Conservation (phyloP, 2,797 vertebrate genomes). For the Taeniopygia guttata region DNA sequence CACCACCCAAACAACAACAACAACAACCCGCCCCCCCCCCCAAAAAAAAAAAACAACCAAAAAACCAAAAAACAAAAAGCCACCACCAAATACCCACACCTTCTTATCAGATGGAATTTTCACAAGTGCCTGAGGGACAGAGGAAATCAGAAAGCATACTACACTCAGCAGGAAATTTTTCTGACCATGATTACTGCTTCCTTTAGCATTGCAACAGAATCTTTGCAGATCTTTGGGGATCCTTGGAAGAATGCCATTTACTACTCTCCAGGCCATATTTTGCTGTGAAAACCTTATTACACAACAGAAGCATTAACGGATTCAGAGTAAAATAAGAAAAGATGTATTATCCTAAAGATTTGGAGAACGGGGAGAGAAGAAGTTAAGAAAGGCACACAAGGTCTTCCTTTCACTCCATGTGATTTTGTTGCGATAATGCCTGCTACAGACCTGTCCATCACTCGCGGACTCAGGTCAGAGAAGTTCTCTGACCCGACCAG, state of each 20-base stretch:
- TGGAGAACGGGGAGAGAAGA: neutral
- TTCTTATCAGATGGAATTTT: neutral
- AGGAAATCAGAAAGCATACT: slow-evolving; percentile 1
- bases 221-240: neutral
- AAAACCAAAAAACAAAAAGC: too few relatives aligned
- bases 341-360: slow-evolving; percentile 40
- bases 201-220: neutral
- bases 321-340: slow-evolving; percentile 42
- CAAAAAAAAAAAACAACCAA: too few relatives aligned
- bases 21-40: too few relatives aligned
- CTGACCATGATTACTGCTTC: slow-evolving; percentile 11
- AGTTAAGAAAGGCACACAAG: slow-evolving; percentile 40
- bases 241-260: neutral
- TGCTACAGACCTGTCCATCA: slow-evolving; percentile 69
- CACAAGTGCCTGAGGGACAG: neutral
- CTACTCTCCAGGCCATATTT: neutral
- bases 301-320: slow-evolving; percentile 4
- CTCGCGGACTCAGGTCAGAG: slow-evolving; percentile 40
- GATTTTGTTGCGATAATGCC: slow-evolving; percentile 69
- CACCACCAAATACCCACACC: neutral
- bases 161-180: slow-evolving; percentile 5
- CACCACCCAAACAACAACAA: too few relatives aligned
- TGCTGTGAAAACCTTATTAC: slow-evolving; percentile 13
- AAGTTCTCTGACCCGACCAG: slow-evolving; percentile 57
- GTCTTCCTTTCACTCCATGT: slow-evolving; percentile 57